Conservation (phyloP, 2,113 vertebrate genomes). For the Struthio camelus region DNA sequence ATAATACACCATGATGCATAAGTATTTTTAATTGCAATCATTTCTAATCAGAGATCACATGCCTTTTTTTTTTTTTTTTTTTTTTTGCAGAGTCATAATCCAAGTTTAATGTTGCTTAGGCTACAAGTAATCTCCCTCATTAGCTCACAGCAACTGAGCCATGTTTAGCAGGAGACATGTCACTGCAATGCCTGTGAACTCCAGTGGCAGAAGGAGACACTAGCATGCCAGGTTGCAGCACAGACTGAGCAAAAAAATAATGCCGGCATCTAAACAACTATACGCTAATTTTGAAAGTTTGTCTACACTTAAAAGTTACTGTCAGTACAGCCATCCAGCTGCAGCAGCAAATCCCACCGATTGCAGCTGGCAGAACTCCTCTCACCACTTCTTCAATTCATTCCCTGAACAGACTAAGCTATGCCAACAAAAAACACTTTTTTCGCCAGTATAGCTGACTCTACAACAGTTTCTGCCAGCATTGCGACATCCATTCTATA, state of each 20-base stretch:
- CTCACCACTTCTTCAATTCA: background rate
- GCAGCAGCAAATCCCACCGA: background rate
- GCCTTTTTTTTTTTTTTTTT: background rate
- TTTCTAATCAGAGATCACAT: background rate
- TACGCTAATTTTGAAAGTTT: background rate
- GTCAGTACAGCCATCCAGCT: background rate
- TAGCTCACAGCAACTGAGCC: background rate
- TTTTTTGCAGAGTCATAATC: background rate
- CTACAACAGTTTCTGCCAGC: background rate
- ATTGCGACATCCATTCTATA: background rate
- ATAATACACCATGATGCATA: background rate
- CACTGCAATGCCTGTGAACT: background rate
- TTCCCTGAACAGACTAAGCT: background rate
- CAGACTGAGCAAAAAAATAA: background rate
- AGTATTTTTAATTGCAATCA: background rate
- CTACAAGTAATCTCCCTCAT: background rate
- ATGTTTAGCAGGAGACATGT: background rate
- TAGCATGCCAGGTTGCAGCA: background rate
- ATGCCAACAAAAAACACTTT: constrained; percentile 10
- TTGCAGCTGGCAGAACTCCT: background rate
- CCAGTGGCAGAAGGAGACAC: background rate
- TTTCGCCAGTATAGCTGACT: background rate
- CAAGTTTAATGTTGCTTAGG: background rate
- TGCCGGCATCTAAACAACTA: background rate
- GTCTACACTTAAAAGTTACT: background rate